A percentile compares a stretch with the other conserved stretches of the same genome.
Conservation (phyloP, 2,113 vertebrate genomes). For the Fregetta grallaria region DNA sequence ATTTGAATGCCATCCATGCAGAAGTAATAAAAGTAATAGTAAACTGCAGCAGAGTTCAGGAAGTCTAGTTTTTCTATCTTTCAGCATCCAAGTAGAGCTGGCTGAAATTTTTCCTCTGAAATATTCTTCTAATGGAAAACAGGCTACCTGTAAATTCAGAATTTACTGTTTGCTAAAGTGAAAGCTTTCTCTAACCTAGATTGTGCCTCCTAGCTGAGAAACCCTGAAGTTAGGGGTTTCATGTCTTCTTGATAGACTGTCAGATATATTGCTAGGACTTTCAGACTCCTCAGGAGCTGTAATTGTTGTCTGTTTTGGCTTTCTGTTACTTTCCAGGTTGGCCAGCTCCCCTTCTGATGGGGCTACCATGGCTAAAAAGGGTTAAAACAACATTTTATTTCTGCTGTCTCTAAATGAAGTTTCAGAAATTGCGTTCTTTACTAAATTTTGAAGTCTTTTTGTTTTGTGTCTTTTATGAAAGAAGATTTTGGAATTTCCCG, state of each 20-base stretch:
- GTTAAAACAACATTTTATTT: not conserved
- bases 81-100: not conserved
- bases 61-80: not conserved
- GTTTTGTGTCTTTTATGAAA: not conserved
- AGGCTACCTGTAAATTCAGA: not conserved
- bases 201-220: not conserved
- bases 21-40: not conserved
- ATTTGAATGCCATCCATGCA: not conserved
- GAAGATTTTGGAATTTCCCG: not conserved
- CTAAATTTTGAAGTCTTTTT: not conserved
- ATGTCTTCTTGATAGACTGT: not conserved
- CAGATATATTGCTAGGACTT: not conserved
- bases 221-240: not conserved
- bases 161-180: not conserved
- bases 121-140: not conserved
- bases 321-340: not conserved
- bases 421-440: not conserved
- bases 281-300: not conserved
- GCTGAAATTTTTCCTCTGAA: not conserved
- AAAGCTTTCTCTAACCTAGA: not conserved
- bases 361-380: not conserved
- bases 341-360: not conserved
- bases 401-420: not conserved
- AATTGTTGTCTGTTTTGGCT: not conserved
- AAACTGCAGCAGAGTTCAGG: not conserved